Percentiles rank a stretch among this genome's conserved stretches.
Conservation (phyloP, 1,140 invertebrate species). For the Aphis craccivora region DNA sequence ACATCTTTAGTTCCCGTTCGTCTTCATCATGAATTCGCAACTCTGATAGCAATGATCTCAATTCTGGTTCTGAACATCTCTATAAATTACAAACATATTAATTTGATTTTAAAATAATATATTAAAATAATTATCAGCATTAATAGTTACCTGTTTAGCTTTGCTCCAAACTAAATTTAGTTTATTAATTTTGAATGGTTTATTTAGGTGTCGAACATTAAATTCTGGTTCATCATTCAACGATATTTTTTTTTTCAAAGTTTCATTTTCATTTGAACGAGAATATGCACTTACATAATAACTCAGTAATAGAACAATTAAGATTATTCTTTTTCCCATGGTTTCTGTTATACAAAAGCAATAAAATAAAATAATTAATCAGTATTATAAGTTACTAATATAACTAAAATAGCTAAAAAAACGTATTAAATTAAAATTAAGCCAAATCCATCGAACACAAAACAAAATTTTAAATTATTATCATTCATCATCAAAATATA, state of each 20-base stretch:
- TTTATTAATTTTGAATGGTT: slow-evolving; percentile 85
- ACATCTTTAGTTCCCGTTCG: slow-evolving; percentile 82
- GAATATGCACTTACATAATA: neutral
- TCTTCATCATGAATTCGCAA: slow-evolving; percentile 92
- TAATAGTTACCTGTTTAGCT: slow-evolving; percentile 74
- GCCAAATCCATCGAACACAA: neutral
- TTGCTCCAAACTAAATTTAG: slow-evolving; percentile 85
- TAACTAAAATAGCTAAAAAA: neutral
- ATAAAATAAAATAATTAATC: neutral
- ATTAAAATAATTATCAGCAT: neutral
- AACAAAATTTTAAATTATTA: neutral
- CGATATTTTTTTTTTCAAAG: slow-evolving; percentile 45
- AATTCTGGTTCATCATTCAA: slow-evolving; percentile 60
- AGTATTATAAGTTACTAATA: neutral
- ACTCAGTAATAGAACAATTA: slow-evolving; percentile 10
- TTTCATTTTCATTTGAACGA: slow-evolving; percentile 54
- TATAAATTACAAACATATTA: slow-evolving; percentile 65
- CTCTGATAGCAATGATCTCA: slow-evolving; percentile 86
- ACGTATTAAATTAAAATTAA: neutral
- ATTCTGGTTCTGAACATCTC: slow-evolving; percentile 82
- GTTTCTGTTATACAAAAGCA: neutral
- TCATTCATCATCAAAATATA: neutral
- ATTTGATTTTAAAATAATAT: slow-evolving; percentile 57
- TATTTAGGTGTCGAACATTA: slow-evolving; percentile 71
- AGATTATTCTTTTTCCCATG: neutral